Conservation (phyloP, 2,797 vertebrate genomes). For the Mormyrops boulengeri region DNA sequence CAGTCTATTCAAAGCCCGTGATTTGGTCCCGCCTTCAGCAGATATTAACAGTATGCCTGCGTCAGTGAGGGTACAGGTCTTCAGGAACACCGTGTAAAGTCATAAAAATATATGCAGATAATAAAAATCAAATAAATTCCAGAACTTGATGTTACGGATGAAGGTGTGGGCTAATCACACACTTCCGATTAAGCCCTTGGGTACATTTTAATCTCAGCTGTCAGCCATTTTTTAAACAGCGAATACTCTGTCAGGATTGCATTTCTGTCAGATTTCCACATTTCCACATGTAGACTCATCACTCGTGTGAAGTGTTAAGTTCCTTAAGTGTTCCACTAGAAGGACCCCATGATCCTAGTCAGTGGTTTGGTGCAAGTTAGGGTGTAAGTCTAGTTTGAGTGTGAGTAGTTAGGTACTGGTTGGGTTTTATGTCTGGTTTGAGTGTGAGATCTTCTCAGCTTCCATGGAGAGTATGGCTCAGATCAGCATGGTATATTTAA, state of each 20-base stretch:
- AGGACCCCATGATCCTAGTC: not conserved
- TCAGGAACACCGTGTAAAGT: not conserved
- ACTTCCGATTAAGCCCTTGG: not conserved
- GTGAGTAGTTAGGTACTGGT: not conserved
- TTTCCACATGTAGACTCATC: not conserved
- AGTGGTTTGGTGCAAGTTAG: not conserved
- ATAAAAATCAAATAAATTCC: not conserved
- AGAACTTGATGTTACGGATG: not conserved
- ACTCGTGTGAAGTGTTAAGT: not conserved
- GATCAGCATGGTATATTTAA: not conserved
- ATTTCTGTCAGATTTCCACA: not conserved
- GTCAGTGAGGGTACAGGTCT: not conserved
- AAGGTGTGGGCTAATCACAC: not conserved
- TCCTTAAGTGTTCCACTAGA: too few relatives aligned
- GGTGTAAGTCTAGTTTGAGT: not conserved
- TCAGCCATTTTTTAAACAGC: not conserved
- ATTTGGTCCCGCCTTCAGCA: slow-evolving; percentile 41
- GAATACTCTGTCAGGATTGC: not conserved
- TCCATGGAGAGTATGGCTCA: not conserved
- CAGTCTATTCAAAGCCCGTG: slow-evolving; percentile 35
- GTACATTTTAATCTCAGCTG: not conserved
- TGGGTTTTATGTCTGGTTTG: not conserved
- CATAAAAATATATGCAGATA: not conserved
- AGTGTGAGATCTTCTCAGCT: not conserved
- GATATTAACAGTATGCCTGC: slow-evolving; percentile 51